Evolutionary conservation across 2,113 vertebrate genomes (phyloP), one percentile per base, ranked within the genome.

Genomic region (Etia nguti): DNA sequence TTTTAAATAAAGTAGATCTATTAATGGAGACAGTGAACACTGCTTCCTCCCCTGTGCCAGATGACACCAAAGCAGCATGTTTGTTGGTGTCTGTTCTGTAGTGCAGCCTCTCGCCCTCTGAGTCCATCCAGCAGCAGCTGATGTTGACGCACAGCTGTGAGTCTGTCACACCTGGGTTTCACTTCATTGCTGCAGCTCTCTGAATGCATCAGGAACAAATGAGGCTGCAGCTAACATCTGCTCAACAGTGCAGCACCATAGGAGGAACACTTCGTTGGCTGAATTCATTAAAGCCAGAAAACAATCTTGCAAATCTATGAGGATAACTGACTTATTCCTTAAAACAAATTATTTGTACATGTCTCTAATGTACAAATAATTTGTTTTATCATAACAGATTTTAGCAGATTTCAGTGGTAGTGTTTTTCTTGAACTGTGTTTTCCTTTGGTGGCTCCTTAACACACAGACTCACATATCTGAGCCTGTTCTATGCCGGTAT

Each of bases 151-250:
- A 55, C 89, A 91, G 89, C 89, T 88, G 91, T 56, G 70, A 79
- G 60, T 43, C 60, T 50, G 60, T 92, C 93, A 88, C 88, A 93
- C 87, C 88, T 91, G 92, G 65, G 88, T 59, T 85, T 84, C 52
- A 65, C 29, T 34, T 82, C 62, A 62, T 55, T 9, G 8, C 46
- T 38, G 57, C 81, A 84, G 80, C 86, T 84, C 41, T 68, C 56
- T 50, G 62, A 29, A 55, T 46, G 54, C 60, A 65, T 68, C 48
- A n/a, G 82, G 55, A 84, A 79, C 46, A 82, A 85, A 87, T 31
- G 77, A 88, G 57, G 84, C 54, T 54, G 57, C 11, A 43, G 79
- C 26, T 59, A 55, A 86, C 84, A 75, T 79, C 55, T 56, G 34
- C 62, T 60, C 79, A 62, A 41, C 56, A 70, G 41, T 15, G 81